phyloP scores from a whole-genome alignment of 2,888 invertebrate genomes.

The Euphydryas editha region DNA sequence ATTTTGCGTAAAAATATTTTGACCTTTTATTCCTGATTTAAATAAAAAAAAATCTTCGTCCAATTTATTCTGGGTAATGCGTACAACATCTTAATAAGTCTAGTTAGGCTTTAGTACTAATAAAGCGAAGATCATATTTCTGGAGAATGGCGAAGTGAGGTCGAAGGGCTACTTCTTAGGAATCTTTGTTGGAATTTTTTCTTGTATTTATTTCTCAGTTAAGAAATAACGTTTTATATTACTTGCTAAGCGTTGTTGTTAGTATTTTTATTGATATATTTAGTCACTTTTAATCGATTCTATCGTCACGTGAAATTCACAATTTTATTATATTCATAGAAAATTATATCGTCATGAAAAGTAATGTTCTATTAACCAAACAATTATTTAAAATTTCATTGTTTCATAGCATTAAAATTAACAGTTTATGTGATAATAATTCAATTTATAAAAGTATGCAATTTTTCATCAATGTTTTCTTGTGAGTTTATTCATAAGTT shows the following conservation, averaged over 20 bases:
- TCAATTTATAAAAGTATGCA: too few species aligned
- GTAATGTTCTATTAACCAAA: too few species aligned
- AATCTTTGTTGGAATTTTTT: conserved; percentile 28
- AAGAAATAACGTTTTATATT: neutral
- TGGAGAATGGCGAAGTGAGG: conserved; percentile 27
- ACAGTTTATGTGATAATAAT: too few species aligned
- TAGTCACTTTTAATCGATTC: neutral
- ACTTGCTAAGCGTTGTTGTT: neutral
- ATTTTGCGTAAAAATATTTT: neutral
- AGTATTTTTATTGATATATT: neutral
- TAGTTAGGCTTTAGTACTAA: conserved; percentile 41
- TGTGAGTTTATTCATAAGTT: too few species aligned
- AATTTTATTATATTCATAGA: too few species aligned
- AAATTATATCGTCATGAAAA: too few species aligned
- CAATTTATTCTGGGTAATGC: conserved; percentile 19
- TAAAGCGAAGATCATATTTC: conserved; percentile 45
- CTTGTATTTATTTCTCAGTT: conserved; percentile 1
- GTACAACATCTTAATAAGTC: conserved; percentile 28
- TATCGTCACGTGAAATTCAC: neutral
- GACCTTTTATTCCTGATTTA: conserved; percentile 3
- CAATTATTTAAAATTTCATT: too few species aligned
- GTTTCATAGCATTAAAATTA: too few species aligned
- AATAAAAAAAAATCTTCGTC: conserved; percentile 20
- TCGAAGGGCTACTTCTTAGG: conserved; percentile 32
- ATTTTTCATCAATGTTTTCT: too few species aligned